Conservation (phyloP, 2,113 vertebrate species). For the Furnarius figulus region DNA sequence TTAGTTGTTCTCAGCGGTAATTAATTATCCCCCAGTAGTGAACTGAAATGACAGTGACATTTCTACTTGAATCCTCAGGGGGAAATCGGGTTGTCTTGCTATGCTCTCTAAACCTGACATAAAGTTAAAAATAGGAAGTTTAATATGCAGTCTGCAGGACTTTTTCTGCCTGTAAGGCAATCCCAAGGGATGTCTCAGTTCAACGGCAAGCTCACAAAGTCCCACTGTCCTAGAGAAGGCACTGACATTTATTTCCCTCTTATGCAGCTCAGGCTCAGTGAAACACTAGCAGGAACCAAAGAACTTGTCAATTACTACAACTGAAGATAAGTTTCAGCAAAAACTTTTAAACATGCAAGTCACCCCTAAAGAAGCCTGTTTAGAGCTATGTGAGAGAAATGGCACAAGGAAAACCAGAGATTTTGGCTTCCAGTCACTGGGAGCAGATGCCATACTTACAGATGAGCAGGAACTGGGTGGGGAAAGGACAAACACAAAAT, state of each 20-base stretch:
- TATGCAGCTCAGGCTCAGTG: neutral
- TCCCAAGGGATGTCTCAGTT: constrained; percentile 37
- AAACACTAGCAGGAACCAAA: neutral
- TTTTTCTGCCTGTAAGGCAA: constrained; percentile 41
- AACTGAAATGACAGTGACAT: constrained; percentile 63
- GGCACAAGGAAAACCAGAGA: neutral
- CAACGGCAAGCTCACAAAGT: constrained; percentile 8
- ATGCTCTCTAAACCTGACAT: constrained; percentile 35
- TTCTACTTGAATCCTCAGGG: constrained; percentile 46
- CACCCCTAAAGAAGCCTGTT: neutral
- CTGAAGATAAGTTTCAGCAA: neutral
- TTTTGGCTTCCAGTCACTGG: neutral
- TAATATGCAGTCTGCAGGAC: constrained; percentile 45
- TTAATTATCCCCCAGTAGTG: constrained; percentile 56
- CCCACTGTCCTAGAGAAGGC: neutral
- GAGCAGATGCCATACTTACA: neutral
- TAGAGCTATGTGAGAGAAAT: neutral
- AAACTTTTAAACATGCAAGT: neutral
- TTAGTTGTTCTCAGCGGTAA: constrained; percentile 45
- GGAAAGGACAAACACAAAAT: neutral
- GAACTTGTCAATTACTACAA: neutral
- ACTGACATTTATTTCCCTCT: constrained; percentile 7
- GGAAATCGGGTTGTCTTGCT: constrained; percentile 14
- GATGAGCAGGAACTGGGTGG: neutral
- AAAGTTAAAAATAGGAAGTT: constrained; percentile 66